Percentiles rank a stretch among this genome's conserved stretches.
These are phyloP conservation scores for Mastomys coucha DNA, from an alignment of 2,113 vertebrate species.

Conservation along the genomic window DNA sequence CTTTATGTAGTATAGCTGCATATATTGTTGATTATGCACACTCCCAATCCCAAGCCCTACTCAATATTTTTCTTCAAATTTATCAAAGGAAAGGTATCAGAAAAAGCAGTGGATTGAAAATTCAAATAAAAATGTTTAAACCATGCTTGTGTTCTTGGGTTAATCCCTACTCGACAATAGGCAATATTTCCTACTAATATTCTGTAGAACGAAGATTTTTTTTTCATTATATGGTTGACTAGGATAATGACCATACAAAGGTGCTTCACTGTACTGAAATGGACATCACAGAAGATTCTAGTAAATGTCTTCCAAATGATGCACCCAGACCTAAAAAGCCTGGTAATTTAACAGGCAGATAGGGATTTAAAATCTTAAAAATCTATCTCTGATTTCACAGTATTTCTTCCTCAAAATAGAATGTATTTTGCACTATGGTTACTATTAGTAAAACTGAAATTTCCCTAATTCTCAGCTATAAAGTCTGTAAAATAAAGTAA, in stretches of 20 bases:
- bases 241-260: background rate
- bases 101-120: background rate
- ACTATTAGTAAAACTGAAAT: background rate
- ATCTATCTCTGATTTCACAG: background rate
- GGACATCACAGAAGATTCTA: background rate
- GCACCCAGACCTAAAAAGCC: background rate
- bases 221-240: too few species aligned
- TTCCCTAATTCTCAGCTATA: background rate
- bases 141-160: too few species aligned
- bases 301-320: background rate
- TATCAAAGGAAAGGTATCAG: background rate
- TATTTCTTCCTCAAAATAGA: background rate
- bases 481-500: background rate
- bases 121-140: background rate
- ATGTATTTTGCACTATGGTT: background rate
- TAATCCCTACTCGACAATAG: too few species aligned
- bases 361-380: fast-evolving
- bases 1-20: background rate
- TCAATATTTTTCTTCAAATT: background rate
- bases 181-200: too few species aligned
- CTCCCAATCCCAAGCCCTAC: background rate
- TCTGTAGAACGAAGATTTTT: background rate
- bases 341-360: background rate
- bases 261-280: too few species aligned
- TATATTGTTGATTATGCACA: background rate